phyloP scores from a whole-genome alignment of 2,797 vertebrate genomes.

The Fistularia tabacaria region DNA sequence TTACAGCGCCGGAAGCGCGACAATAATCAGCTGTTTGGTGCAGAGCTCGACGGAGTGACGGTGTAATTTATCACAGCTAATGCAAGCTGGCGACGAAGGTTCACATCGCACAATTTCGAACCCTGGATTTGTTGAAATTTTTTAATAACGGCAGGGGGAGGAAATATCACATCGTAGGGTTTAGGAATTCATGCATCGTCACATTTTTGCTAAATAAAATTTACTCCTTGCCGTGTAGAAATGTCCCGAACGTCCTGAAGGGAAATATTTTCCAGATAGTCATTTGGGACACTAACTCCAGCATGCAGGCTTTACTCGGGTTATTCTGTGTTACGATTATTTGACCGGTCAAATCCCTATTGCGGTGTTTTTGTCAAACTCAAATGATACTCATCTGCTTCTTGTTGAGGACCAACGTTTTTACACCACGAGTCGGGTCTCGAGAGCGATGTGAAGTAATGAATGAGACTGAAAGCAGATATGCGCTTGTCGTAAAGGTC shows the following conservation, averaged over 20 bases:
- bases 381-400: slow-evolving; percentile 42
- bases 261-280: no score
- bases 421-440: no score
- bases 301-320: slow-evolving; percentile 16
- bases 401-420: slow-evolving; percentile 27
- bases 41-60: slow-evolving; percentile 16
- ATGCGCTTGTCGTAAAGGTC: no score
- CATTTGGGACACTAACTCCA: background rate
- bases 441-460: slow-evolving; percentile 19
- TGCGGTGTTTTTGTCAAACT: slow-evolving; percentile 36
- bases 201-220: no score
- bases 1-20: slow-evolving; percentile 30
- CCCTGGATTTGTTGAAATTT: slow-evolving; percentile 8
- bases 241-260: no score
- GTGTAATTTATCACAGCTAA: slow-evolving; percentile 20
- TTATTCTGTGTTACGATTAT: slow-evolving; percentile 16
- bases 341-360: slow-evolving; percentile 37
- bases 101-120: slow-evolving; percentile 2
- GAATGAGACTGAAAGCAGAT: background rate
- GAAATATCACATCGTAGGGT: no score
- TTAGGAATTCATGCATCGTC: no score
- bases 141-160: no score
- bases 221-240: no score
- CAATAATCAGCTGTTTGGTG: slow-evolving; percentile 34
- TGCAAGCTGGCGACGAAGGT: slow-evolving; percentile 14